Evolutionary conservation across 2,113 vertebrate species (phyloP).

Genomic region (Chlorodrepanis virens): DNA sequence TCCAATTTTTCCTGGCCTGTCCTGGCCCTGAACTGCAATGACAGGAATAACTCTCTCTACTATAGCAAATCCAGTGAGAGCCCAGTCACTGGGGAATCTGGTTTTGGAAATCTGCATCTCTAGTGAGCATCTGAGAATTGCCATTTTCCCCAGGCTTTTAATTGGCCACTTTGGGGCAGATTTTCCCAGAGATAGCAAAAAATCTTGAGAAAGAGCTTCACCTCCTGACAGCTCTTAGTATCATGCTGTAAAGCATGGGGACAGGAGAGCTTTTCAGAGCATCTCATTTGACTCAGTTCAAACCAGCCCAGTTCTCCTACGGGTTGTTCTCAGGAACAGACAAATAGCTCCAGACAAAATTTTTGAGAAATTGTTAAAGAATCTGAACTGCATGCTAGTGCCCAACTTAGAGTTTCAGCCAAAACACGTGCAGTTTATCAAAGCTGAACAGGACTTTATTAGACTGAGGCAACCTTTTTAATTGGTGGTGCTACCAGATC

Average conservation of each 20-base stretch:
- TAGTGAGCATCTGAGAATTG: not conserved
- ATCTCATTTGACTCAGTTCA: not conserved
- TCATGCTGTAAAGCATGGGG: not conserved
- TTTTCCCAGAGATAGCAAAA: not conserved
- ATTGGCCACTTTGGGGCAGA: constrained; percentile 41
- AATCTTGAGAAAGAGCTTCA: constrained; percentile 6
- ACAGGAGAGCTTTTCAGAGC: not conserved
- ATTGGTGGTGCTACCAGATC: not conserved
- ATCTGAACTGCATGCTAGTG: not conserved
- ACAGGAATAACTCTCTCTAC: not conserved
- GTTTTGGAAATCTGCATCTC: constrained; percentile 27
- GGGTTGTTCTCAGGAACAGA: not conserved
- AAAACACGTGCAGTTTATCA: not conserved
- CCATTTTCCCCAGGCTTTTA: constrained; percentile 46
- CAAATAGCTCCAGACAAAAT: not conserved
- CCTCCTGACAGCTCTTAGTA: constrained; percentile 22
- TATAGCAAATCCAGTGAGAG: not conserved
- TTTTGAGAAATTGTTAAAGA: not conserved
- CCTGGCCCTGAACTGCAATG: not conserved
- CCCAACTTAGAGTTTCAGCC: not conserved
- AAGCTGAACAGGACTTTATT: not conserved
- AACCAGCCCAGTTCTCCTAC: not conserved
- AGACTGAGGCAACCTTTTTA: not conserved
- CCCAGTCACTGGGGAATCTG: not conserved
- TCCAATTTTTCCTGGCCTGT: not conserved